These are phyloP conservation scores for Ganaspis brasiliensis DNA, from an alignment of 2,888 invertebrate species.

Conservation along the genomic window DNA sequence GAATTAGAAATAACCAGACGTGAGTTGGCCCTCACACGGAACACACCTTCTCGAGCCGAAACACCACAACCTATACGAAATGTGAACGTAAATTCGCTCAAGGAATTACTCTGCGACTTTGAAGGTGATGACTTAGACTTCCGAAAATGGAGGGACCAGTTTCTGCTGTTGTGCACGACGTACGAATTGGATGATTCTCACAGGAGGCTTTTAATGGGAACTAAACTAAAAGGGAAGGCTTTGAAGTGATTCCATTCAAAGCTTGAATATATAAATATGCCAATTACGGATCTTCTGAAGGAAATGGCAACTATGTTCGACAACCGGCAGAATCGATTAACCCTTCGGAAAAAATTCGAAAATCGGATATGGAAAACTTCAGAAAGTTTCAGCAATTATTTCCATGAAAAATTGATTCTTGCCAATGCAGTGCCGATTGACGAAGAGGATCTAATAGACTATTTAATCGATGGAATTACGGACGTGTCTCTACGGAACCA, in stretches of 20 bases:
- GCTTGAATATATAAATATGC: slow-evolving; percentile 45
- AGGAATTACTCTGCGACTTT: slow-evolving; percentile 46
- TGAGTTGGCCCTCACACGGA: not conserved
- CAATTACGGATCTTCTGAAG: slow-evolving; percentile 7
- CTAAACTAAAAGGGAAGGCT: slow-evolving; percentile 39
- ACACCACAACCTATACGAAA: not conserved
- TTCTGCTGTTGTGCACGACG: slow-evolving; percentile 42
- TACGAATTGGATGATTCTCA: slow-evolving; percentile 47
- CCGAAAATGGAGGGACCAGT: slow-evolving; percentile 46
- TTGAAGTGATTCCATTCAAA: slow-evolving; percentile 43
- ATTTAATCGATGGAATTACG: slow-evolving; percentile 49
- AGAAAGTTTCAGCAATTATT: slow-evolving; percentile 48
- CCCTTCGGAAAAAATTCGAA: slow-evolving; percentile 46
- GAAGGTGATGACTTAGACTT: slow-evolving; percentile 44
- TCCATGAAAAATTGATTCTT: slow-evolving; percentile 47
- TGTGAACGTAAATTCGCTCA: slow-evolving; percentile 41
- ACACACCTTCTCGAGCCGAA: not conserved
- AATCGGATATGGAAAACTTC: slow-evolving; percentile 43
- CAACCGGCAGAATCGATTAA: slow-evolving; percentile 37
- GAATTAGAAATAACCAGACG: slow-evolving; percentile 6
- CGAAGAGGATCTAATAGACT: slow-evolving; percentile 46
- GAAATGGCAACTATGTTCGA: slow-evolving; percentile 48
- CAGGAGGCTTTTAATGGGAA: slow-evolving; percentile 37
- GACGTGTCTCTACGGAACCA: slow-evolving; percentile 47
- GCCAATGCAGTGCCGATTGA: slow-evolving; percentile 46